Conservation (phyloP, 2,797 vertebrate genomes). For the Leptatherina wallacei region DNA sequence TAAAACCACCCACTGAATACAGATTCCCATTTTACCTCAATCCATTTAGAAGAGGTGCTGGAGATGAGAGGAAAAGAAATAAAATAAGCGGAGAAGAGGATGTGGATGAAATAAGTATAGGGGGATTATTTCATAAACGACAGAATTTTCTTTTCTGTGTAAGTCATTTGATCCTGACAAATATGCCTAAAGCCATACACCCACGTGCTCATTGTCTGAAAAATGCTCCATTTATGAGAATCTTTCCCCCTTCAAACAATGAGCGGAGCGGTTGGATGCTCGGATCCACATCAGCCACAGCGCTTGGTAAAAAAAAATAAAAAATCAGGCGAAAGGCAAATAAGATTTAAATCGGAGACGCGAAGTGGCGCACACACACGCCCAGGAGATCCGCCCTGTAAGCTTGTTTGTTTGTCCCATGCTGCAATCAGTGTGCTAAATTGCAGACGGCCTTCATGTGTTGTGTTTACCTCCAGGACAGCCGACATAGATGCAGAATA, state of each 20-base stretch:
- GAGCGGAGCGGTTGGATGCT: slow-evolving; percentile 55
- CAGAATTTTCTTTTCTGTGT: slow-evolving; percentile 79
- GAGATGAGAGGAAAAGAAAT: slow-evolving; percentile 51
- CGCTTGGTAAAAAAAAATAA: slow-evolving; percentile 7
- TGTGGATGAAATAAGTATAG: slow-evolving; percentile 80
- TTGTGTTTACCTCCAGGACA: slow-evolving; percentile 57
- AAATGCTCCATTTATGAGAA: slow-evolving; percentile 76
- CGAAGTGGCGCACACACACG: slow-evolving; percentile 34
- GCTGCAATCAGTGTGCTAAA: slow-evolving; percentile 51
- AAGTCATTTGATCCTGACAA: slow-evolving; percentile 84
- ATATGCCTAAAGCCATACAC: slow-evolving; percentile 81
- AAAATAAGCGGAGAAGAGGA: slow-evolving; percentile 57
- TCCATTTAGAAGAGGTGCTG: slow-evolving; percentile 45
- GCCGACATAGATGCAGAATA: slow-evolving; percentile 33
- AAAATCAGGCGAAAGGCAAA: slow-evolving; percentile 52
- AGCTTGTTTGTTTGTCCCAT: slow-evolving; percentile 57
- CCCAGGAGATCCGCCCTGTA: slow-evolving; percentile 51
- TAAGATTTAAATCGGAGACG: slow-evolving; percentile 64
- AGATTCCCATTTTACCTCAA: slow-evolving; percentile 72
- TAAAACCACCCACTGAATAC: slow-evolving; percentile 74
- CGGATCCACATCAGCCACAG: slow-evolving; percentile 47
- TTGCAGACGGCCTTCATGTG: slow-evolving; percentile 48
- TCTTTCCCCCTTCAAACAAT: slow-evolving; percentile 53
- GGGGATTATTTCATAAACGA: slow-evolving; percentile 85
- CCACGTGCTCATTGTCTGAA: slow-evolving; percentile 80